Conservation (phyloP, 2,888 invertebrate genomes). For the Gonocerus acuteangulatus region DNA sequence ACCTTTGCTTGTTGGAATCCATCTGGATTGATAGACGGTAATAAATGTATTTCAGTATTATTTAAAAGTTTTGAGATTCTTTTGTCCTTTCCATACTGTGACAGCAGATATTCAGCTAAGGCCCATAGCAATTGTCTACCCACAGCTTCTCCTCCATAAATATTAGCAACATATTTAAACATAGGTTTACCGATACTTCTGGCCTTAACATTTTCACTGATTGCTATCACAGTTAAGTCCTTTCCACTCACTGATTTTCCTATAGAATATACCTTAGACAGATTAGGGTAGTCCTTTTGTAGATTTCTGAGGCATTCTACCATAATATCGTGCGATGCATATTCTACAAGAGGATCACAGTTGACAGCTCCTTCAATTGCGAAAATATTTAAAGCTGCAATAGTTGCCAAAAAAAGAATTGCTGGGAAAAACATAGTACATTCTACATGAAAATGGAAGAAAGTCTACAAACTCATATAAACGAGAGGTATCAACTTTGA, state of each 20-base stretch:
- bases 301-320: conserved; percentile 56
- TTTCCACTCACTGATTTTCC: conserved; percentile 78
- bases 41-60: conserved; percentile 81
- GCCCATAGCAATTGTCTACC: conserved; percentile 77
- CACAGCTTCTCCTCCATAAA: conserved; percentile 92
- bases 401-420: background rate
- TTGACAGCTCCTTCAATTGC: background rate
- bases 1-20: conserved; percentile 81
- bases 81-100: conserved; percentile 60
- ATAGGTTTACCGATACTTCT: conserved; percentile 66
- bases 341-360: conserved; percentile 42
- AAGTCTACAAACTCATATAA: no score
- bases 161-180: conserved; percentile 90
- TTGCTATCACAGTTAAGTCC: conserved; percentile 73
- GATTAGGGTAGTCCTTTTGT: conserved; percentile 56
- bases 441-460: background rate
- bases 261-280: conserved; percentile 63
- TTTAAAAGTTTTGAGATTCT: conserved; percentile 72
- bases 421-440: background rate
- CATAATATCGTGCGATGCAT: conserved; percentile 64
- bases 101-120: conserved; percentile 73
- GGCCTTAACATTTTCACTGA: conserved; percentile 57
- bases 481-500: no score
- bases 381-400: background rate
- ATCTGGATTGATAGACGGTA: conserved; percentile 97